Base-by-base conservation (phyloP, 2,888 invertebrate species). In the Ophion costatus region DNA sequence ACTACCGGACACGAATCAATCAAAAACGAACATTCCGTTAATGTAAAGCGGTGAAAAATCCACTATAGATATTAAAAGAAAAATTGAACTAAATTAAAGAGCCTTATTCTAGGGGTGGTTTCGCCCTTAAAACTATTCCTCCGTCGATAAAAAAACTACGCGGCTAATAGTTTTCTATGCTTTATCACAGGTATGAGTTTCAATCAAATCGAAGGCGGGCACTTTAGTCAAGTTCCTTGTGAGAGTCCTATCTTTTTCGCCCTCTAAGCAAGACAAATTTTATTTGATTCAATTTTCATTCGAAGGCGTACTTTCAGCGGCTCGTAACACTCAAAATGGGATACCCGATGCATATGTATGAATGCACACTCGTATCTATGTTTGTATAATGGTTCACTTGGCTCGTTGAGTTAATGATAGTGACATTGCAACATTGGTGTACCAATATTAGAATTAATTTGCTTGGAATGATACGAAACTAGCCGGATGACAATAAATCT, bases 391-490 rank as follows among this genome's bases (percentile, higher is more conserved):
- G 76, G 56, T 67, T 76, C 57, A 69, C 69, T 69, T 69, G 78
- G 61, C 59, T 78, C 61, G 69, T 69, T n/a, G 59, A 77, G 57
- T 11, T 24, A 77, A 69, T 61, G 59, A 45, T 33, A 64, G 64
- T 29, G 75, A 66, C 45, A 64, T 75, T 66, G 64, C 33, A 66
- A 64, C 33, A 22, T 51, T 42, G 20, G 56, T 29, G 24, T 20
- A 22, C 24, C 24, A 57, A 17, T 42, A 10, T 42, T 74, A 74
- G 14, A 59, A 45, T 67, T 42, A 24, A 69, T 69, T 78, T 42
- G 69, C 42, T 45, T 69, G 78, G 78, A 78, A 78, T 78, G 78
- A 78, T 29, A 69, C 45, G 29, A 61, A 78, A 22, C 14, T 42
- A 69, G 56, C 66, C 56, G 29, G 45, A 69, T 29, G 42, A 69